These are phyloP conservation scores for Dryomyza anilis DNA, from an alignment of 2,888 invertebrate species.

Conservation along the genomic window DNA sequence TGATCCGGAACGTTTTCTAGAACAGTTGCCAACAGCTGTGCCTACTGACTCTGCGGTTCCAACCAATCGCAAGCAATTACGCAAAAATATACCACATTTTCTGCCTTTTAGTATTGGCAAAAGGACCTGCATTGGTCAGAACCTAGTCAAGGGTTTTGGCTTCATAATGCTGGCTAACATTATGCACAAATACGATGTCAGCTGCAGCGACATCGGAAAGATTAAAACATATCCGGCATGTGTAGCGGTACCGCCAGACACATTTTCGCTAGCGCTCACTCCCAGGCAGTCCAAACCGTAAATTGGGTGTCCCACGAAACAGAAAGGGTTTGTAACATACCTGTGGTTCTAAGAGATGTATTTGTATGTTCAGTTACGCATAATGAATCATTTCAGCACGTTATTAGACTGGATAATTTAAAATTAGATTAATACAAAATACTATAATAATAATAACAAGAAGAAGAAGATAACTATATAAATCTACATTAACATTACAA, in stretches of 20 bases:
- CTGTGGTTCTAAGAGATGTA: too few species aligned
- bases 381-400: background rate
- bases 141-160: conserved; percentile 76
- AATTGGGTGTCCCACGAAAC: too few species aligned
- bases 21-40: conserved; percentile 43
- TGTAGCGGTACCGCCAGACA: conserved; percentile 76
- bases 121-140: conserved; percentile 85
- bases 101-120: conserved; percentile 86
- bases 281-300: conserved; percentile 55
- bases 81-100: conserved; percentile 72
- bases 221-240: conserved; percentile 71
- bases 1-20: conserved; percentile 76
- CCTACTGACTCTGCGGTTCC: background rate
- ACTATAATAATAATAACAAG: too few species aligned
- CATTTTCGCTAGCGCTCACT: conserved; percentile 69
- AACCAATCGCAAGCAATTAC: conserved; percentile 55
- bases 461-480: too few species aligned
- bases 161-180: conserved; percentile 76
- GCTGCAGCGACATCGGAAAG: conserved; percentile 63
- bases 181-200: conserved; percentile 73
- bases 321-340: too few species aligned
- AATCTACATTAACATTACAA: conserved; percentile 17
- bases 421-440: conserved; percentile 16
- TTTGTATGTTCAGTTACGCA: too few species aligned
- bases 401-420: conserved; percentile 13